Percentiles rank a stretch among this genome's conserved stretches.
phyloP scores from a whole-genome alignment of 1,140 invertebrate species.

The Lycorma delicatula region DNA sequence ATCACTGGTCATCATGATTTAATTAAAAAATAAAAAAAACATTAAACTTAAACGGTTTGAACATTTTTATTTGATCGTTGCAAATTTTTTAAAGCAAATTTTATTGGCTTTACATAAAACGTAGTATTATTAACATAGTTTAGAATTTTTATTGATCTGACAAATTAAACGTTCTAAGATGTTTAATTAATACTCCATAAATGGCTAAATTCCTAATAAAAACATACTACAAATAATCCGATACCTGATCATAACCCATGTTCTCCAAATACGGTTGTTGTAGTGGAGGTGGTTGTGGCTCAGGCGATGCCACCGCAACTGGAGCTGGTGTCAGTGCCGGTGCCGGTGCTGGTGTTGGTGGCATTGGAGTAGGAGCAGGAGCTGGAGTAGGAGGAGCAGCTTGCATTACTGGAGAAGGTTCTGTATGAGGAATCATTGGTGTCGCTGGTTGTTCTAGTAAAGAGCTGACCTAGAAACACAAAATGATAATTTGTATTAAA shows the following conservation, averaged over 20 bases:
- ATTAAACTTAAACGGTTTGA: too few relatives aligned
- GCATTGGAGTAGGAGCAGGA: conserved; percentile 10
- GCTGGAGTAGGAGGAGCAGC: conserved; percentile 23
- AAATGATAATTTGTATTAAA: neutral
- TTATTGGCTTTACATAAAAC: too few relatives aligned
- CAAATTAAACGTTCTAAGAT: too few relatives aligned
- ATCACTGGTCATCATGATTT: neutral
- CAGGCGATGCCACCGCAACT: too few relatives aligned
- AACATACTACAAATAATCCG: too few relatives aligned
- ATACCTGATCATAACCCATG: conserved; percentile 49
- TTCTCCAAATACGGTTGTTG: conserved; percentile 34
- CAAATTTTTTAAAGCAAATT: too few relatives aligned
- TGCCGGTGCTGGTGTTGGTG: conserved; percentile 22
- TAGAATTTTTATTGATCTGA: too few relatives aligned
- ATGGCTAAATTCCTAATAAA: too few relatives aligned
- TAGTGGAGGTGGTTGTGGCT: neutral
- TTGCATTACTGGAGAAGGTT: conserved; percentile 23
- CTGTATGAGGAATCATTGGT: conserved; percentile 16
- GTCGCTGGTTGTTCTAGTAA: conserved; percentile 23
- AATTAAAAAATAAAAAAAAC: neutral
- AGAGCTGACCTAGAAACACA: neutral
- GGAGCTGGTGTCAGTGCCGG: conserved; percentile 27
- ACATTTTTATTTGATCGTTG: too few relatives aligned
- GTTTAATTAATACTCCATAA: too few relatives aligned
- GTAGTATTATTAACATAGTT: too few relatives aligned